phyloP scores from a whole-genome alignment of 1,140 invertebrate genomes.

The Calephelis virginiensis region DNA sequence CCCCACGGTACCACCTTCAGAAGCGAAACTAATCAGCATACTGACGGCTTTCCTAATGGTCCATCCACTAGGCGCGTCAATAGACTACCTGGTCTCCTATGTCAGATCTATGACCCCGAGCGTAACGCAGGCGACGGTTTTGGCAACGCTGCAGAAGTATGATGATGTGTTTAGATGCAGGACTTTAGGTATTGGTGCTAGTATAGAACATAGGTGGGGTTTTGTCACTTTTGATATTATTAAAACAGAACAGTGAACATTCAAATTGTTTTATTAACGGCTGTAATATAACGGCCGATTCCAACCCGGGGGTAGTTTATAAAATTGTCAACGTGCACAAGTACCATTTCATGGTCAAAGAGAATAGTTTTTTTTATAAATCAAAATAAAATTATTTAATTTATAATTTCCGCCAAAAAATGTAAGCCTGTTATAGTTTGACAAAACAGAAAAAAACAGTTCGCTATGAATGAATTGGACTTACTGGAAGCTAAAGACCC shows the following conservation, averaged over 20 bases:
- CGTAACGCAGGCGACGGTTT: slow-evolving; percentile 41
- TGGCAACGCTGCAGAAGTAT: slow-evolving; percentile 45
- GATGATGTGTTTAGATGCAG: slow-evolving; percentile 47
- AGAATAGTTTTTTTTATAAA: no score
- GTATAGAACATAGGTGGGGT: slow-evolving; percentile 50
- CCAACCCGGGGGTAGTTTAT: no score
- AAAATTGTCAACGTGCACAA: no score
- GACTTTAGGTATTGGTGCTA: slow-evolving; percentile 42
- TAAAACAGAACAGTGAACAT: slow-evolving; percentile 29
- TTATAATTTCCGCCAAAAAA: no score
- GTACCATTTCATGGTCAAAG: no score
- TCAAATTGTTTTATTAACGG: no score
- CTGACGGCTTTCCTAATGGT: slow-evolving; percentile 59
- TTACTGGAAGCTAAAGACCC: no score
- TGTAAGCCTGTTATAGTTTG: no score
- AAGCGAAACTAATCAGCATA: slow-evolving; percentile 59
- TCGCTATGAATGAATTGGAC: no score
- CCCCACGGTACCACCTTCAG: slow-evolving; percentile 35
- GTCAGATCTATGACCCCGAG: slow-evolving; percentile 48
- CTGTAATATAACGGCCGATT: no score
- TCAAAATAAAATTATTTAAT: no score
- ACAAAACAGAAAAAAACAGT: no score
- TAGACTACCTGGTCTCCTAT: slow-evolving; percentile 56
- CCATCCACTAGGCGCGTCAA: slow-evolving; percentile 51
- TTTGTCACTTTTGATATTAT: slow-evolving; percentile 50